phyloP scores from a whole-genome alignment of 1,140 invertebrate genomes.

The Trinorchestia longiramus region DNA sequence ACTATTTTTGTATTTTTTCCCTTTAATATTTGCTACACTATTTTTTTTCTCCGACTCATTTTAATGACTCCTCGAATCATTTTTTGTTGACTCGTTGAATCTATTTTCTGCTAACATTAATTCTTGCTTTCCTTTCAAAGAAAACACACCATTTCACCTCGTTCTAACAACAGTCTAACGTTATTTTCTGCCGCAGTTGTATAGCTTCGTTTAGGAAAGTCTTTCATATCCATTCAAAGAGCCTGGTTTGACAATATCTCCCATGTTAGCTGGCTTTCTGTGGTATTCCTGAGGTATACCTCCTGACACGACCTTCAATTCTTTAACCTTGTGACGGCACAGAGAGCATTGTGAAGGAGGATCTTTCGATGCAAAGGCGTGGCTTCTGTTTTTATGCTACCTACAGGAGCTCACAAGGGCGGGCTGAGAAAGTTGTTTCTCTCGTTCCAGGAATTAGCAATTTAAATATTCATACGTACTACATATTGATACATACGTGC shows the following conservation, averaged over 20 bases:
- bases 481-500: background rate
- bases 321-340: background rate
- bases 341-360: background rate
- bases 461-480: background rate
- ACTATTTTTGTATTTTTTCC: too few relatives aligned
- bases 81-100: too few relatives aligned
- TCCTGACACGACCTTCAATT: background rate
- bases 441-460: background rate
- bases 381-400: background rate
- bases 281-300: background rate
- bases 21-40: too few relatives aligned
- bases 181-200: background rate
- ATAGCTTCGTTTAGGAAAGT: background rate
- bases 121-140: too few relatives aligned
- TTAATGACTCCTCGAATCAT: too few relatives aligned
- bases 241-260: background rate
- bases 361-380: background rate
- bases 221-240: background rate
- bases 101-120: too few relatives aligned
- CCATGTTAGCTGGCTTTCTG: background rate
- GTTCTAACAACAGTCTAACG: background rate
- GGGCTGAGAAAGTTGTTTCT: background rate
- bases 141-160: background rate
- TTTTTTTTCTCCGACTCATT: too few relatives aligned
- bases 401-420: background rate